Evolutionary conservation across 2,797 vertebrate genomes (phyloP).

Genomic region (Poecilia picta): DNA sequence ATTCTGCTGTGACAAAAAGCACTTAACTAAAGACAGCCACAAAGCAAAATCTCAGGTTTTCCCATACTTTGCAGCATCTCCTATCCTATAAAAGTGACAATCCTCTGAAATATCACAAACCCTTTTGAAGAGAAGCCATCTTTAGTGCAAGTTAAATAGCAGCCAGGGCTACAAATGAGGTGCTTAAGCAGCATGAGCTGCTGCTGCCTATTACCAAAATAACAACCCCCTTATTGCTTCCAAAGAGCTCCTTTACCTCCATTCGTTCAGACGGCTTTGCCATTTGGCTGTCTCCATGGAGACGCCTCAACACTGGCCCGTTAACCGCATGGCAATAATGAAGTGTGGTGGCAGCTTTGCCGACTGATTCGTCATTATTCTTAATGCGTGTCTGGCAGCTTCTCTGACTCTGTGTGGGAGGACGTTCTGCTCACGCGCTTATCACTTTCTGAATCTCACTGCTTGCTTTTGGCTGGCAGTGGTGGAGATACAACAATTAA

Average conservation of each 20-base stretch:
- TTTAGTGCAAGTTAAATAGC: conserved; percentile 63
- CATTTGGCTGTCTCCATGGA: conserved; percentile 70
- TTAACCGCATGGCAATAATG: conserved; percentile 64
- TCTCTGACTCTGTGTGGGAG: conserved; percentile 33
- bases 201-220: conserved; percentile 59
- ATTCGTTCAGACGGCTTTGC: conserved; percentile 63
- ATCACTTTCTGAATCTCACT: conserved; percentile 23
- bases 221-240: conserved; percentile 57
- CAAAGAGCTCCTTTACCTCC: conserved; percentile 65
- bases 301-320: conserved; percentile 63
- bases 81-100: conserved; percentile 56
- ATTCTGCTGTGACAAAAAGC: conserved; percentile 18
- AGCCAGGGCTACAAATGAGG: conserved; percentile 64
- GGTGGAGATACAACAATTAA: conserved; percentile 2
- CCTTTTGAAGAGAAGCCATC: conserved; percentile 60
- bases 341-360: conserved; percentile 65
- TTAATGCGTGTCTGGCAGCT: conserved; percentile 62
- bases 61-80: conserved; percentile 28
- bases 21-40: conserved; percentile 2
- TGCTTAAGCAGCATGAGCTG: conserved; percentile 71
- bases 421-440: conserved; percentile 25
- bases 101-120: conserved; percentile 61
- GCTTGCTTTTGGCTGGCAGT: conserved; percentile 11
- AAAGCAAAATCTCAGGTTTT: not conserved
- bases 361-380: conserved; percentile 69